phyloP scores from a whole-genome alignment of 2,113 vertebrate species.

The Pomatostomus ruficeps region DNA sequence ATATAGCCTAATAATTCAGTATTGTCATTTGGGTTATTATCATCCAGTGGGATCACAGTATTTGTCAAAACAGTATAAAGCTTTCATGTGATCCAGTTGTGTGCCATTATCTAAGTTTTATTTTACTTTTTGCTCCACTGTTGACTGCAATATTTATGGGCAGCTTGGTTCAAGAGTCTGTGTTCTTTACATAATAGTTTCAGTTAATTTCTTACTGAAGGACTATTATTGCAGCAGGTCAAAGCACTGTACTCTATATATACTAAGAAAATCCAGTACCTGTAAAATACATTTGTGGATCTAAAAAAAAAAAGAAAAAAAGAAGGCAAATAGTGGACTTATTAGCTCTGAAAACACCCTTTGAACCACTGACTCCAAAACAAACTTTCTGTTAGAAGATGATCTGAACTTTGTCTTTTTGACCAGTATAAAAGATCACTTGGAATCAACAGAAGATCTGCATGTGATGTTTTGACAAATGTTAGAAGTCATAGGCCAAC shows the following conservation, averaged over 20 bases:
- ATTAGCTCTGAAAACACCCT: not conserved
- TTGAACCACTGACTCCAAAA: slow-evolving; percentile 2
- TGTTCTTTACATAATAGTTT: not conserved
- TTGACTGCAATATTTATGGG: not conserved
- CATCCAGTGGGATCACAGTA: not conserved
- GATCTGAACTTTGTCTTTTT: slow-evolving; percentile 30
- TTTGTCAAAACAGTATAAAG: not conserved
- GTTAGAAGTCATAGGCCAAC: not conserved
- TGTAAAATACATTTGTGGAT: not conserved
- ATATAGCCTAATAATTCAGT: not conserved
- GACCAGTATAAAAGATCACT: not conserved
- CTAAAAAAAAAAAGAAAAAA: not conserved
- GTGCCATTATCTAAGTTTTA: not conserved
- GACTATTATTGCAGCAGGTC: not conserved
- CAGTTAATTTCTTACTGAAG: not conserved
- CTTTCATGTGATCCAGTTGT: not conserved
- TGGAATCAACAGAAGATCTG: not conserved
- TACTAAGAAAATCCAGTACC: not conserved
- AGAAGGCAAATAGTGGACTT: not conserved
- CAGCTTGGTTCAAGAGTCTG: not conserved
- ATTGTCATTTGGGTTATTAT: not conserved
- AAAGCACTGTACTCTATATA: not conserved
- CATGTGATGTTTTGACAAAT: slow-evolving; percentile 8
- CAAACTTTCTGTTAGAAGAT: not conserved
- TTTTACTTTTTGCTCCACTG: not conserved